Percentiles rank a stretch among this genome's conserved stretches.
Conservation (phyloP, 2,113 vertebrate species). For the Phainopepla nitens region DNA sequence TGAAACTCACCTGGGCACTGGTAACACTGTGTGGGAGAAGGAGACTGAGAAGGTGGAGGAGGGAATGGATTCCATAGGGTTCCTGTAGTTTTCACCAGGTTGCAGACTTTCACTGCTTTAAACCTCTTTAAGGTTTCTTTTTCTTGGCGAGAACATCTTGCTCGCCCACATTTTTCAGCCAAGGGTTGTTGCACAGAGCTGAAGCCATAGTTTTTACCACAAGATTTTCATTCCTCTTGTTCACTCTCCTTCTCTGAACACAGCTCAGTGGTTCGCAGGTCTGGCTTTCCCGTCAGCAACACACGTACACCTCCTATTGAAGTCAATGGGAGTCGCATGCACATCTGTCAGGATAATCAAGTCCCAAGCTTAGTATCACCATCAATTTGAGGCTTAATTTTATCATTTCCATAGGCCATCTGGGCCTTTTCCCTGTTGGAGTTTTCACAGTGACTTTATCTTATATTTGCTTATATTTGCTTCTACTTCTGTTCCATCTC, state of each 20-base stretch:
- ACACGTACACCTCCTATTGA: background rate
- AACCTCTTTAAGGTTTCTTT: background rate
- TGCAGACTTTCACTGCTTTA: background rate
- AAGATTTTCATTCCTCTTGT: background rate
- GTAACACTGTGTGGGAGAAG: background rate
- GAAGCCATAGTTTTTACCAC: background rate
- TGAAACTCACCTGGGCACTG: background rate
- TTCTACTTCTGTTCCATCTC: background rate
- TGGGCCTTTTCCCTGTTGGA: conserved; percentile 22
- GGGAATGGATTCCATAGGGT: rapidly evolving
- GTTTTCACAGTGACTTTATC: conserved; percentile 1
- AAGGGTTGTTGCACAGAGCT: background rate
- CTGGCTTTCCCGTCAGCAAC: background rate
- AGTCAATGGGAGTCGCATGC: background rate
- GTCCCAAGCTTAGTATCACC: conserved; percentile 41
- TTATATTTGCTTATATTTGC: background rate
- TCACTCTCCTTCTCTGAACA: background rate
- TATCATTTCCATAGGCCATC: conserved; percentile 49
- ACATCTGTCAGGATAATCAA: conserved; percentile 61
- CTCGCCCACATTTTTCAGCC: rapidly evolving
- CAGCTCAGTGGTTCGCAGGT: background rate
- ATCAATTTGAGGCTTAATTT: conserved; percentile 60
- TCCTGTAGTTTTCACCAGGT: background rate
- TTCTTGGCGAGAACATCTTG: background rate
- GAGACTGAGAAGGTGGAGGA: background rate